Evolutionary conservation across 2,113 vertebrate species (phyloP).

Genomic region (Trochalopteron elliotii): DNA sequence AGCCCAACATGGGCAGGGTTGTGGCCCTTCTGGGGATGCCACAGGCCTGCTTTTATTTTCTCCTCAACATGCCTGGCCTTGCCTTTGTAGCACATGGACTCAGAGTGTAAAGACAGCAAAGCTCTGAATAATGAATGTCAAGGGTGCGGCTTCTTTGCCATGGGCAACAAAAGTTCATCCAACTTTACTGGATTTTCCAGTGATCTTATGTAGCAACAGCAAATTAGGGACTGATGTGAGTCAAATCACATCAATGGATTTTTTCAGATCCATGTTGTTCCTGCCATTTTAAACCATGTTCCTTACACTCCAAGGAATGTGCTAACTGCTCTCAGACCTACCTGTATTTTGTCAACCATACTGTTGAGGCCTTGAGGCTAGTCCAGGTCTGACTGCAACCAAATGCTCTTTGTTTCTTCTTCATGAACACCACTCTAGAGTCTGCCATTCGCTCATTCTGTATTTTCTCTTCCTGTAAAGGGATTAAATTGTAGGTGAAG

Average conservation of each 20-base stretch:
- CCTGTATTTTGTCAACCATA: not conserved
- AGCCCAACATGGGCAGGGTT: not conserved
- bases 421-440: not conserved
- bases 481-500: constrained; percentile 20
- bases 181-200: not conserved
- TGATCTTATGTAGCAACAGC: not conserved
- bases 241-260: not conserved
- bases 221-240: not conserved
- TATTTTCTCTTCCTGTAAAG: not conserved
- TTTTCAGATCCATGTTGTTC: not conserved
- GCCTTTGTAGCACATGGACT: not conserved
- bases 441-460: constrained; percentile 21
- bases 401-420: not conserved
- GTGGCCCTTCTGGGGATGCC: not conserved
- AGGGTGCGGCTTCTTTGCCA: not conserved
- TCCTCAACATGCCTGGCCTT: not conserved
- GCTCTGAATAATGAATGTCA: not conserved
- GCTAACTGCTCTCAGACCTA: not conserved
- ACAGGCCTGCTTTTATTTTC: not conserved
- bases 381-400: not conserved
- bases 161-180: not conserved
- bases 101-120: not conserved
- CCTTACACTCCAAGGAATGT: not conserved
- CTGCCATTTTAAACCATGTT: not conserved
- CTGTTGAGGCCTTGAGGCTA: not conserved